phyloP scores from a whole-genome alignment of 2,888 invertebrate genomes.

The Amblyjoppa fuscipennis region DNA sequence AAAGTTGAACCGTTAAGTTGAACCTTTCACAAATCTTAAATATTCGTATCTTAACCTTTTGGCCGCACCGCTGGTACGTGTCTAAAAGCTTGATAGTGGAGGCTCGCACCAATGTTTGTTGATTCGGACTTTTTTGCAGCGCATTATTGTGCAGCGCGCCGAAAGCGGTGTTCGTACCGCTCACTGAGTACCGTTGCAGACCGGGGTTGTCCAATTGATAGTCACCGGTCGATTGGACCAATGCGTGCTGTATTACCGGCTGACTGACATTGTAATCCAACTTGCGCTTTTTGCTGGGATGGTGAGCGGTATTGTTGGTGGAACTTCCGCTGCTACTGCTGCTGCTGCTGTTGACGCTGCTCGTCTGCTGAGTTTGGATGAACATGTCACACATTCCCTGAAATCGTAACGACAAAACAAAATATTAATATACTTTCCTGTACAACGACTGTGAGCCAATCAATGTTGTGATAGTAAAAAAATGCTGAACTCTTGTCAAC shows the following conservation, averaged over 20 bases:
- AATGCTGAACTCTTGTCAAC: too few relatives aligned
- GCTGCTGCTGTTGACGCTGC: constrained; percentile 86
- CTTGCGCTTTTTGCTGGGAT: constrained; percentile 85
- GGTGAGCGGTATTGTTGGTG: constrained; percentile 83
- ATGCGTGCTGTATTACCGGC: constrained; percentile 84
- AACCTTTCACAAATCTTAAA: neutral
- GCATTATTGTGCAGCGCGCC: constrained; percentile 84
- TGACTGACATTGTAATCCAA: constrained; percentile 85
- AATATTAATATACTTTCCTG: neutral
- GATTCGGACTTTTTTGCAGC: constrained; percentile 84
- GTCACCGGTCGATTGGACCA: constrained; percentile 84
- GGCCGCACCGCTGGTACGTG: constrained; percentile 89
- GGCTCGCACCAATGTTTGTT: constrained; percentile 88
- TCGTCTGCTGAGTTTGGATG: constrained; percentile 89
- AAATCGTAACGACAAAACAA: neutral
- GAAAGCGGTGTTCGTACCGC: constrained; percentile 83
- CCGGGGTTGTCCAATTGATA: constrained; percentile 85
- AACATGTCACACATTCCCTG: constrained; percentile 87
- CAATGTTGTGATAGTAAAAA: too few relatives aligned
- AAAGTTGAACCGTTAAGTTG: too few relatives aligned
- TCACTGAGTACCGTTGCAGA: constrained; percentile 83
- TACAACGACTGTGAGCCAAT: too few relatives aligned
- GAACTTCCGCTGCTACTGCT: constrained; percentile 84
- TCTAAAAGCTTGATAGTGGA: constrained; percentile 90
- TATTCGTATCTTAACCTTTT: constrained; percentile 86